These are phyloP conservation scores for Delia radicum DNA, from an alignment of 1,140 invertebrate genomes.

Conservation along the genomic window DNA sequence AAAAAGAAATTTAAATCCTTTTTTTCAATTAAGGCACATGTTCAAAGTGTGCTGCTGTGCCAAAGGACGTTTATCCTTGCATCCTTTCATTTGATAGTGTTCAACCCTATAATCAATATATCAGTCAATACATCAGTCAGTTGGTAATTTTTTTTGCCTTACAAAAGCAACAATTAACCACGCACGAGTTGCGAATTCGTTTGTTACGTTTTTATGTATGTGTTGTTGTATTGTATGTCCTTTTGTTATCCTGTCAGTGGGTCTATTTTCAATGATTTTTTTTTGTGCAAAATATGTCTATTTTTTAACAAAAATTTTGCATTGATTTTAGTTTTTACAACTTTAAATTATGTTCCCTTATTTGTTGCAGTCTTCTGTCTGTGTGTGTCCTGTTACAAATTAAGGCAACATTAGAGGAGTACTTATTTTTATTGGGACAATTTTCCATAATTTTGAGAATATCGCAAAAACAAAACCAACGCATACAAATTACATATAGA, in stretches of 20 bases:
- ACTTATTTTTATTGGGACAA: background rate
- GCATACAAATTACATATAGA: too few species aligned
- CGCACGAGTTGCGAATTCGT: conserved; percentile 14
- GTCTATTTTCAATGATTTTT: conserved; percentile 10
- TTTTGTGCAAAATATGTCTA: conserved; percentile 2
- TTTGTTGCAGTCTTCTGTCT: background rate
- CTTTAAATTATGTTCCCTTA: background rate
- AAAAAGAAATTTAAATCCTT: conserved; percentile 19
- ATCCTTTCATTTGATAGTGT: conserved; percentile 20
- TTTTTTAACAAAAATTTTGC: conserved; percentile 9
- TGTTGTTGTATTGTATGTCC: background rate
- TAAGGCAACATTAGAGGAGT: too few species aligned
- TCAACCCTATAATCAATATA: conserved; percentile 19
- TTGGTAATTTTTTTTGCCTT: background rate
- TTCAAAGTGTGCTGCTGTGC: background rate
- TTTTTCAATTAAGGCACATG: conserved; percentile 14
- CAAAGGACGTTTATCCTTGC: background rate
- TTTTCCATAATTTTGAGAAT: background rate
- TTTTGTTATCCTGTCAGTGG: conserved; percentile 11
- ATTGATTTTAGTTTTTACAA: background rate
- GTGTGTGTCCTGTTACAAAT: too few species aligned
- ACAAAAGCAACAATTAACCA: conserved; percentile 25
- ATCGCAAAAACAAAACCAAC: background rate
- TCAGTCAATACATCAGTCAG: conserved; percentile 20
- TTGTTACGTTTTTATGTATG: background rate